Percentiles rank a stretch among this genome's conserved stretches.
These are phyloP conservation scores for Euborellia annulipes DNA, from an alignment of 1,140 invertebrate species.

Conservation along the genomic window DNA sequence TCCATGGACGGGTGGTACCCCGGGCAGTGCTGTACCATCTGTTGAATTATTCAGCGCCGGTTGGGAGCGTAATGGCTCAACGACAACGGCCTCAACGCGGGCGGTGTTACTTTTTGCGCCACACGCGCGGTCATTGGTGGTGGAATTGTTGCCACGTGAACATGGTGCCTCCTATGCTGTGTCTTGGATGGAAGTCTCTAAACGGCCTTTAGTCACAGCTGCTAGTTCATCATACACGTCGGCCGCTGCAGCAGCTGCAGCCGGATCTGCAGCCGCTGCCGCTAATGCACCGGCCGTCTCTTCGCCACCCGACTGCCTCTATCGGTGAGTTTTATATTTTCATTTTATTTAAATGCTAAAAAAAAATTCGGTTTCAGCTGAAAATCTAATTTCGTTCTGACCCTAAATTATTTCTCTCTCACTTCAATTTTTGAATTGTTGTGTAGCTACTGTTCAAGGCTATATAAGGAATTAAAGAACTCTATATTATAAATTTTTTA, in stretches of 20 bases:
- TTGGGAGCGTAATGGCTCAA: slow-evolving; percentile 12
- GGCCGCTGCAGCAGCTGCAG: slow-evolving; percentile 16
- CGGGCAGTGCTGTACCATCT: slow-evolving; percentile 7
- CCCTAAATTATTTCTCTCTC: too few relatives aligned
- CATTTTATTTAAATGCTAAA: too few relatives aligned
- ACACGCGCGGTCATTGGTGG: slow-evolving; percentile 47
- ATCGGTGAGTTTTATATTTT: too few relatives aligned
- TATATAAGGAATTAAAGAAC: too few relatives aligned
- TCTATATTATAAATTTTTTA: too few relatives aligned
- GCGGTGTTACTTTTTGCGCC: slow-evolving; percentile 29
- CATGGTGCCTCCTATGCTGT: slow-evolving; percentile 46
- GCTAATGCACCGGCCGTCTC: slow-evolving; percentile 19
- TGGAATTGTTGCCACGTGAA: slow-evolving; percentile 53
- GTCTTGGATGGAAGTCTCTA: slow-evolving; percentile 63
- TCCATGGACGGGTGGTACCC: slow-evolving; percentile 28
- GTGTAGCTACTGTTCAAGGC: too few relatives aligned
- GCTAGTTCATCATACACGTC: slow-evolving; percentile 35
- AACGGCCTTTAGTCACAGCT: slow-evolving; percentile 38
- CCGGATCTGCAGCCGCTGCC: slow-evolving; percentile 7
- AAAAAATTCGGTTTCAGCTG: too few relatives aligned
- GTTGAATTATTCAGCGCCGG: too few relatives aligned
- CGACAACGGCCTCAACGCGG: slow-evolving; percentile 10
- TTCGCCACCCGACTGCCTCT: slow-evolving; percentile 41
- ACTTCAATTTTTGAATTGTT: too few relatives aligned
- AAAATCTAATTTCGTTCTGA: too few relatives aligned